Percentiles rank a stretch among this genome's conserved stretches.
Conservation (phyloP, 2,797 vertebrate genomes). For the Hippoglossus hippoglossus region DNA sequence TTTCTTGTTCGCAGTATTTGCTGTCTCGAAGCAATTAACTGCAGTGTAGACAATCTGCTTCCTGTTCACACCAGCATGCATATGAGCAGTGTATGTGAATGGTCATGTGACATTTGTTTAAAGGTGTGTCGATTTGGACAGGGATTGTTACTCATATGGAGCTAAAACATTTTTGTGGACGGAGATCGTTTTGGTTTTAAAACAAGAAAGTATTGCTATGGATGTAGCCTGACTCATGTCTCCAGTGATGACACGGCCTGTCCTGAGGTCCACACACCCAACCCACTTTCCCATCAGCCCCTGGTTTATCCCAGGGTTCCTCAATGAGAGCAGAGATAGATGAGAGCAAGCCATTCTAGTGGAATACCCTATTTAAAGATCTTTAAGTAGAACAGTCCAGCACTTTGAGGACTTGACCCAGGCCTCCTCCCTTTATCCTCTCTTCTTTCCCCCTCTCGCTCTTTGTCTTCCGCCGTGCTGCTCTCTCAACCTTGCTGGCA, state of each 20-base stretch:
- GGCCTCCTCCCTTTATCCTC: conserved; percentile 40
- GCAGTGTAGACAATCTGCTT: no score
- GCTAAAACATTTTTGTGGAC: no score
- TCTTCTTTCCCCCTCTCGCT: conserved; percentile 19
- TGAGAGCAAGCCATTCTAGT: conserved; percentile 65
- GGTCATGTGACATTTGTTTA: no score
- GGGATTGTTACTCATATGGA: no score
- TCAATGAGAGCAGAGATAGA: conserved; percentile 66
- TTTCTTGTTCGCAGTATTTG: no score
- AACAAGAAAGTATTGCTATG: no score
- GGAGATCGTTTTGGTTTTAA: no score
- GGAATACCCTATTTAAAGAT: conserved; percentile 82
- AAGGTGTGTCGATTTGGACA: no score
- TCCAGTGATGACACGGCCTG: conserved; percentile 25
- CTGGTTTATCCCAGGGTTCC: conserved; percentile 37
- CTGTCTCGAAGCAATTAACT: no score
- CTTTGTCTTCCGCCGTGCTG: conserved; percentile 18
- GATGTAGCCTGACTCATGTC: conserved; percentile 4
- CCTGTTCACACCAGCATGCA: no score
- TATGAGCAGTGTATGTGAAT: no score
- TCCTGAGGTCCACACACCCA: conserved; percentile 30
- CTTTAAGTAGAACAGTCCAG: conserved; percentile 80
- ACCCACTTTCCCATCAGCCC: conserved; percentile 62
- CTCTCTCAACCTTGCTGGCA: conserved; percentile 36
- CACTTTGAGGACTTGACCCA: conserved; percentile 77